Conservation (phyloP, 1,140 invertebrate species). For the Thalassaphorura encarpata region DNA sequence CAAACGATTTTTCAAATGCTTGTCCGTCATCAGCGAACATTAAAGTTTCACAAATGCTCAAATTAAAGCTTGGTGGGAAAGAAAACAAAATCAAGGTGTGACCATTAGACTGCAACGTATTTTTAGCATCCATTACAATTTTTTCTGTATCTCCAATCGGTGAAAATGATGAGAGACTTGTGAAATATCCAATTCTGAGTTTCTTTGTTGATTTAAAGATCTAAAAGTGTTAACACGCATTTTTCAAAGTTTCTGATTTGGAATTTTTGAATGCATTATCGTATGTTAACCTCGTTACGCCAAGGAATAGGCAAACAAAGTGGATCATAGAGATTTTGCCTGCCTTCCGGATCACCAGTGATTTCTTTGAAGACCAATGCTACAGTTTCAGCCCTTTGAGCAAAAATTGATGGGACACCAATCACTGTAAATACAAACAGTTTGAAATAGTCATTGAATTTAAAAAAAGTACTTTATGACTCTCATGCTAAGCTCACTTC, state of each 20-base stretch:
- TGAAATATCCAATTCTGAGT: constrained; percentile 20
- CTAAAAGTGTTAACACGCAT: neutral
- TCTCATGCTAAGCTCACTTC: no score
- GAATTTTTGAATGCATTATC: neutral
- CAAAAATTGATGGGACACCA: constrained; percentile 11
- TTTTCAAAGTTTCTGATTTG: no score
- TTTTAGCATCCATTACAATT: constrained; percentile 11
- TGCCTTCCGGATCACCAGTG: neutral
- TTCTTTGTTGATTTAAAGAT: neutral
- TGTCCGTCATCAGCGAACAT: neutral
- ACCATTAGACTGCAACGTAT: neutral
- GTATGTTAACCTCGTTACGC: constrained; percentile 16
- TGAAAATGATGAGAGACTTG: neutral
- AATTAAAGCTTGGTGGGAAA: neutral
- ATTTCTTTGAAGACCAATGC: constrained; percentile 7
- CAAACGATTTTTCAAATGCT: neutral
- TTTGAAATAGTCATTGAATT: no score
- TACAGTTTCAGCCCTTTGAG: constrained; percentile 1
- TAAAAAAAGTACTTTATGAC: no score
- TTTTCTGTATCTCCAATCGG: constrained; percentile 10
- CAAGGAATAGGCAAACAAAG: constrained; percentile 23
- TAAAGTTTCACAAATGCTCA: neutral
- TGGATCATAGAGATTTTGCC: constrained; percentile 16
- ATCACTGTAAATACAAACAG: constrained; percentile 7
- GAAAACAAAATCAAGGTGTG: constrained; percentile 15